Evolutionary conservation across 2,113 vertebrate species (phyloP).

Genomic region (Camarhynchus parvulus): DNA sequence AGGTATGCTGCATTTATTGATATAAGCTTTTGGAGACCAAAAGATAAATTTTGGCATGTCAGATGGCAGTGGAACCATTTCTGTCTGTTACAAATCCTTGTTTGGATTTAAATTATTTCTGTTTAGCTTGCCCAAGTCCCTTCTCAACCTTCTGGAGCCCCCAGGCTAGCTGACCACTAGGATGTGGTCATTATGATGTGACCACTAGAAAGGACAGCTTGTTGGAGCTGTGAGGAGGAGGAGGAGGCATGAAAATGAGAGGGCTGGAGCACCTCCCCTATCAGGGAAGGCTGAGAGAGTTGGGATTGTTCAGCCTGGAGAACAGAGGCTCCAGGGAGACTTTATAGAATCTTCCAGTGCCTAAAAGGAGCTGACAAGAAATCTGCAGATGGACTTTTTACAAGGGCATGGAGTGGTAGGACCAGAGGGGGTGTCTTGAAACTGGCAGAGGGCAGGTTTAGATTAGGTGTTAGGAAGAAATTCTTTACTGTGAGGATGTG

Average conservation of each 20-base stretch:
- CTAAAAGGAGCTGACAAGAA: not conserved
- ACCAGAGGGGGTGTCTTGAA: not conserved
- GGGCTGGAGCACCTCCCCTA: not conserved
- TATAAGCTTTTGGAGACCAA: not conserved
- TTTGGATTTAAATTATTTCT: not conserved
- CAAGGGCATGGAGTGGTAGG: not conserved
- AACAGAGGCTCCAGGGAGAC: not conserved
- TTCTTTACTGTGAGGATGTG: not conserved
- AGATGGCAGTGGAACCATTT: not conserved
- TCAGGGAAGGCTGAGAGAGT: not conserved
- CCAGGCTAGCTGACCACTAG: not conserved
- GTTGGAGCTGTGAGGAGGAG: too few relatives aligned
- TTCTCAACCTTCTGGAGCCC: not conserved
- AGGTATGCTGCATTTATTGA: conserved; percentile 11
- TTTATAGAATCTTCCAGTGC: not conserved
- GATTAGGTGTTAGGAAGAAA: not conserved
- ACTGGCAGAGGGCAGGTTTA: not conserved
- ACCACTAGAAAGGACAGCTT: not conserved
- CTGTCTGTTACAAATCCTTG: not conserved
- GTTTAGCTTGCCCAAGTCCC: not conserved
- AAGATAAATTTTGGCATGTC: not conserved
- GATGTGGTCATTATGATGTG: not conserved
- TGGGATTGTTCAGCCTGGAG: not conserved
- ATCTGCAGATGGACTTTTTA: not conserved
- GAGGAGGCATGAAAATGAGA: not conserved